A percentile compares a stretch with the other conserved stretches of the same genome.
Evolutionary conservation across 2,888 invertebrate species (phyloP).

Genomic region (Colostygia pectinataria): DNA sequence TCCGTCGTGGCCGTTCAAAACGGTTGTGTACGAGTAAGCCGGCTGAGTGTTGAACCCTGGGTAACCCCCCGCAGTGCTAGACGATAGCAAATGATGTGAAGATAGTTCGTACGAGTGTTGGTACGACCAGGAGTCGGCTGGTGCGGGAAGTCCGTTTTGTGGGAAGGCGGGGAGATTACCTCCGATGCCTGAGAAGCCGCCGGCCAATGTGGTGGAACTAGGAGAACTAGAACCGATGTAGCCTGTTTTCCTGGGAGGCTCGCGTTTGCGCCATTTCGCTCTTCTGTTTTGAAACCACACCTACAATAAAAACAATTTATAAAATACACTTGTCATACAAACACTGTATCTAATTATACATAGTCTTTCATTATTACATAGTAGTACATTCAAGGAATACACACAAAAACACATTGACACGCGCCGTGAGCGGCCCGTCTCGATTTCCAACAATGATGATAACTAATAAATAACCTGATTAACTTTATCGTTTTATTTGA

Average conservation of each 20-base stretch:
- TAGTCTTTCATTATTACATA: too few species aligned
- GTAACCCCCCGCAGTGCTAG: slow-evolving; percentile 84
- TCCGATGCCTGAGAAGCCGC: slow-evolving; percentile 81
- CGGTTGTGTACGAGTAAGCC: slow-evolving; percentile 85
- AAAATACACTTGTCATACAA: background rate
- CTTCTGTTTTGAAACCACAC: slow-evolving; percentile 96
- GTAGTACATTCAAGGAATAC: too few species aligned
- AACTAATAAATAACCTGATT: too few species aligned
- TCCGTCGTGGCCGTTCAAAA: slow-evolving; percentile 88
- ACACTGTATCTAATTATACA: too few species aligned
- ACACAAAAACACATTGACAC: too few species aligned
- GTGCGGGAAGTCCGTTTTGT: slow-evolving; percentile 84
- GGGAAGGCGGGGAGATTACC: slow-evolving; percentile 80
- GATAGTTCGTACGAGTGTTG: slow-evolving; percentile 90
- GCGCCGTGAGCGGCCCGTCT: too few species aligned
- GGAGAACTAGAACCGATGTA: slow-evolving; percentile 88
- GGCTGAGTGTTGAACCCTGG: slow-evolving; percentile 85
- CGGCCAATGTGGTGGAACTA: slow-evolving; percentile 86
- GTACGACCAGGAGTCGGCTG: slow-evolving; percentile 91
- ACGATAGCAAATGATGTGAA: slow-evolving; percentile 89
- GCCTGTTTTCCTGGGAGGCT: slow-evolving; percentile 95
- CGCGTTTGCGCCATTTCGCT: slow-evolving; percentile 97
- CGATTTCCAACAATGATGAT: too few species aligned
- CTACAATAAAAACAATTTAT: slow-evolving; percentile 39
- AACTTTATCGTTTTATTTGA: too few species aligned